Percentiles rank a stretch among this genome's conserved stretches.
Conservation (phyloP, 2,888 invertebrate genomes). For the Tachina fera region DNA sequence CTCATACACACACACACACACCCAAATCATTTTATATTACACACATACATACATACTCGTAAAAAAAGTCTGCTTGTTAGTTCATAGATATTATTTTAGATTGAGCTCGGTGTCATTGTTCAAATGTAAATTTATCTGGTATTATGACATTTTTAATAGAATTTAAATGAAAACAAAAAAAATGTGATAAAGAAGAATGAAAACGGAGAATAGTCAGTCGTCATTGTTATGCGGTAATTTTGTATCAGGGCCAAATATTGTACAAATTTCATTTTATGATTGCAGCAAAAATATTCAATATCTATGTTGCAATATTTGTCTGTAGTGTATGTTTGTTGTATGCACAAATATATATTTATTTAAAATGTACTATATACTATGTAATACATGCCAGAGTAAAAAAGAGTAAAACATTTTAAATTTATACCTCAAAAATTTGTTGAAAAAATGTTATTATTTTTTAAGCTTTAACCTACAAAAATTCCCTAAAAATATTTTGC, state of each 20-base stretch:
- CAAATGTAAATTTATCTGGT: constrained; percentile 27
- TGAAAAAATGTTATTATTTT: neutral
- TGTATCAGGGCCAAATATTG: constrained; percentile 21
- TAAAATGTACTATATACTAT: neutral
- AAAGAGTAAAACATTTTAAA: neutral
- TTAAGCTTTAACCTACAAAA: constrained; percentile 12
- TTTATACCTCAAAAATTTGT: neutral
- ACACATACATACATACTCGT: neutral
- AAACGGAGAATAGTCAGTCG: neutral
- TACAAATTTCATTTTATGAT: neutral
- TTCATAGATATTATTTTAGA: neutral
- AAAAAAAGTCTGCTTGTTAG: neutral
- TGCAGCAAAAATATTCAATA: constrained; percentile 3
- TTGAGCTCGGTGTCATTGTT: constrained; percentile 16
- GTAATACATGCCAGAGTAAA: constrained; percentile 17
- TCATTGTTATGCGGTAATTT: constrained; percentile 9
- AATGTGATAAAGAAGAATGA: neutral
- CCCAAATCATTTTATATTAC: neutral
- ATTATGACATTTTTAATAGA: constrained; percentile 22
- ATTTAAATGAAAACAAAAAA: constrained; percentile 5
- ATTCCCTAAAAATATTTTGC: neutral
- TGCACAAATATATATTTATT: too few relatives aligned
- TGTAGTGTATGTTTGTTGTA: too few relatives aligned
- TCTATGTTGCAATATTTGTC: neutral
- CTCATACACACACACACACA: neutral